Evolutionary conservation across 1,140 invertebrate genomes (phyloP).

Genomic region (Teleogryllus occipitalis): DNA sequence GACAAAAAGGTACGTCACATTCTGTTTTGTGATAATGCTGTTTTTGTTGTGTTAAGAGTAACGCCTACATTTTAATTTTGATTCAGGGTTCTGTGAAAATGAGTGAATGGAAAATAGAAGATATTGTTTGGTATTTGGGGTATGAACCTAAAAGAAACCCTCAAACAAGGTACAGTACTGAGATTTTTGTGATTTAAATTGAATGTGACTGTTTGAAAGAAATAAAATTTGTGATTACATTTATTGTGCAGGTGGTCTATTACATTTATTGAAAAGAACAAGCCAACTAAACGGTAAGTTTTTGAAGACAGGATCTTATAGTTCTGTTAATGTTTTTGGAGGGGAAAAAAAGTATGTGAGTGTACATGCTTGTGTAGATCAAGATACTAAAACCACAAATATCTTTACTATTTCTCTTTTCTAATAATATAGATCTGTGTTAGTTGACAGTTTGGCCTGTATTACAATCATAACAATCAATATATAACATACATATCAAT

Average conservation of each 20-base stretch:
- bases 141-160: constrained; percentile 69
- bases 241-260: constrained; percentile 54
- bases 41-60: background rate
- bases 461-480: too few species aligned
- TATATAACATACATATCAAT: too few species aligned
- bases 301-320: background rate
- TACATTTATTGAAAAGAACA: constrained; percentile 63
- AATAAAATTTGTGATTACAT: constrained; percentile 14
- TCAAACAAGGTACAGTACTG: constrained; percentile 48
- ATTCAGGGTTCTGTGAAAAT: constrained; percentile 51
- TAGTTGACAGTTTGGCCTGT: too few species aligned
- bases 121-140: constrained; percentile 73
- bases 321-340: too few species aligned
- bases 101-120: constrained; percentile 65
- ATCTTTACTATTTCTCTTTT: too few species aligned
- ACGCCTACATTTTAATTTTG: background rate
- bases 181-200: background rate
- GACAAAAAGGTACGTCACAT: constrained; percentile 55
- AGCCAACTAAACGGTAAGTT: constrained; percentile 51
- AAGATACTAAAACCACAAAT: too few species aligned
- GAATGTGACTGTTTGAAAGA: background rate
- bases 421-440: too few species aligned
- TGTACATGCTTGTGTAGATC: too few species aligned
- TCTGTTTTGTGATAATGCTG: background rate
- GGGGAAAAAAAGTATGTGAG: too few species aligned